A percentile compares a stretch with the other conserved stretches of the same genome.
phyloP scores from a whole-genome alignment of 2,888 invertebrate species.

The Ecdyonurus torrentis region DNA sequence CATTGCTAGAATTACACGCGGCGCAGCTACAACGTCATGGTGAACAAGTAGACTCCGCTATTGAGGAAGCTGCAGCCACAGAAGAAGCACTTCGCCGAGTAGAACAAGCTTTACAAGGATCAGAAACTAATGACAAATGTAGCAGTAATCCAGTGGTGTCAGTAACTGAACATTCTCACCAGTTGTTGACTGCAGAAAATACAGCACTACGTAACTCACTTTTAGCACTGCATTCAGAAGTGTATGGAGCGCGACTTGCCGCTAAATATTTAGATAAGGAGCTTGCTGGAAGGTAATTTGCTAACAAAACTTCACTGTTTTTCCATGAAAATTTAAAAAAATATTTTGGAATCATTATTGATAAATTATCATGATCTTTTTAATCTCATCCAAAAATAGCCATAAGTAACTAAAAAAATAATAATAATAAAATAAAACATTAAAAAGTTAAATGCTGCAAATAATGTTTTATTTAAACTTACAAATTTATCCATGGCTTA shows the following conservation, averaged over 20 bases:
- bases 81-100: slow-evolving; percentile 12
- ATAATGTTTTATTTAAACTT: slow-evolving; percentile 11
- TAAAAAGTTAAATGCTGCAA: background rate
- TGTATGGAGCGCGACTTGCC: slow-evolving; percentile 67
- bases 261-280: slow-evolving; percentile 79
- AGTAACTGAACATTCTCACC: slow-evolving; percentile 36
- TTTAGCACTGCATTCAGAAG: slow-evolving; percentile 58
- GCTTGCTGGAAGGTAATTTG: slow-evolving; percentile 41
- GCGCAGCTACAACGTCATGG: slow-evolving; percentile 37
- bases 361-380: too few relatives aligned
- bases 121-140: background rate
- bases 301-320: too few relatives aligned
- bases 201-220: slow-evolving; percentile 50
- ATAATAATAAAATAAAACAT: background rate
- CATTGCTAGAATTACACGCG: slow-evolving; percentile 42
- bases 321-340: too few relatives aligned
- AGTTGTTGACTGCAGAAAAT: slow-evolving; percentile 47
- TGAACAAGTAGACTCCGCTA: slow-evolving; percentile 12
- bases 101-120: slow-evolving; percentile 7
- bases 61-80: slow-evolving; percentile 11
- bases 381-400: too few relatives aligned
- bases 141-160: slow-evolving; percentile 20
- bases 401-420: too few relatives aligned
- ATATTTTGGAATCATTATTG: too few relatives aligned
- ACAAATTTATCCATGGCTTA: background rate